These are phyloP conservation scores for Nemopilema nomurai DNA, from an alignment of 30 jellyfish, hydroid and myxozoan genomes.

Conservation along the genomic window DNA sequence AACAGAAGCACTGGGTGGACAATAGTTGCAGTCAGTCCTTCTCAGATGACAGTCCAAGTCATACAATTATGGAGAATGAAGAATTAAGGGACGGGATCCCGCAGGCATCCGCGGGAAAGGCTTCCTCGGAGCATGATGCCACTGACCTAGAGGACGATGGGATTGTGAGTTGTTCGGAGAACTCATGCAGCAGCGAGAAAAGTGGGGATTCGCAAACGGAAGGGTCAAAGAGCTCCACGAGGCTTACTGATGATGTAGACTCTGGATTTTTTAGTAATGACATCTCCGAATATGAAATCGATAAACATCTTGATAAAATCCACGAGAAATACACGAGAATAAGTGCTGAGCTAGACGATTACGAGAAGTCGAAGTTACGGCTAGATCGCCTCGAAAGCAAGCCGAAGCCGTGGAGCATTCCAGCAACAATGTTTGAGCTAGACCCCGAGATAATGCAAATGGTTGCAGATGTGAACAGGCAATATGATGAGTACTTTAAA, in stretches of 20 bases:
- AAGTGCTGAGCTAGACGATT: constrained; percentile 41
- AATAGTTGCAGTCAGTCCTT: background rate
- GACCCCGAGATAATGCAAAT: constrained; percentile 58
- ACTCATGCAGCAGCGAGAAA: background rate
- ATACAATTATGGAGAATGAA: background rate
- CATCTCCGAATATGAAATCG: constrained; percentile 25
- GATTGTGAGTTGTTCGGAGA: background rate
- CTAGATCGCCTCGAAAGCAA: background rate
- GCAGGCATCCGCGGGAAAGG: background rate
- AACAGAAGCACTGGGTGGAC: constrained; percentile 25
- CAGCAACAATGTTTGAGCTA: background rate
- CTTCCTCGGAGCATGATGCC: background rate
- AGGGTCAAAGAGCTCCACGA: background rate
- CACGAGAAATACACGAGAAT: constrained; percentile 44
- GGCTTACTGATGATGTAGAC: constrained; percentile 33
- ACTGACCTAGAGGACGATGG: background rate
- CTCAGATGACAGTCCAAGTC: background rate
- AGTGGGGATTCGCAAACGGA: background rate
- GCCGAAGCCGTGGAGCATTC: background rate
- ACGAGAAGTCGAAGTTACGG: constrained; percentile 7
- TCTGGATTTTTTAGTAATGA: constrained; percentile 47
- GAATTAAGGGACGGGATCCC: constrained; percentile 21
- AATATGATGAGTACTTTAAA: constrained; percentile 50
- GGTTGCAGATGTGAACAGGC: constrained; percentile 52
- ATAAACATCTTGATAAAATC: constrained; percentile 33